phyloP scores from a whole-genome alignment of 2,113 vertebrate species.

The Cochlearius cochlearius region DNA sequence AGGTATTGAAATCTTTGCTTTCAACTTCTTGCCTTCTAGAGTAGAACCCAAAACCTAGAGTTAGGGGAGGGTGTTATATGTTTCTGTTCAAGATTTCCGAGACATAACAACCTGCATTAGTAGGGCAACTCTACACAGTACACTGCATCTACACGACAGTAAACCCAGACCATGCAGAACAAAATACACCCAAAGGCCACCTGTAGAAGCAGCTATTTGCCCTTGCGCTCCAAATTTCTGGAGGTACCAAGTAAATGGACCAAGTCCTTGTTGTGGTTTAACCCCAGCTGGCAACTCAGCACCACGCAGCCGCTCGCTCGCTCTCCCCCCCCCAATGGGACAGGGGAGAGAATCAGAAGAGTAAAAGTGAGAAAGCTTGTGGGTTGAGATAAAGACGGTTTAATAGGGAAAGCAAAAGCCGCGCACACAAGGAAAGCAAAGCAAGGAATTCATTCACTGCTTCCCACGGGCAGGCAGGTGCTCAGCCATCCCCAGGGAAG shows the following conservation, averaged over 20 bases:
- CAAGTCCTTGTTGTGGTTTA: too few species aligned
- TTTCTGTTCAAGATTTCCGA: not conserved
- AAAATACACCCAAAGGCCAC: not conserved
- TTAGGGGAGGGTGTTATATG: not conserved
- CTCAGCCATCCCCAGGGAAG: too few species aligned
- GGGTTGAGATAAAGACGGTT: too few species aligned
- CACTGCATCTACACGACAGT: not conserved
- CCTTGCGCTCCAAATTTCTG: not conserved
- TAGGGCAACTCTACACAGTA: not conserved
- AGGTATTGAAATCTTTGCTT: not conserved
- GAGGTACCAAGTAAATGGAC: not conserved
- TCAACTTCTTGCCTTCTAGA: not conserved
- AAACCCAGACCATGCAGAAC: not conserved
- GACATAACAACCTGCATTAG: not conserved
- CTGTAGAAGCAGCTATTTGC: not conserved
- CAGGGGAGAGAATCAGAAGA: too few species aligned
- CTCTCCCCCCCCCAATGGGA: too few species aligned
- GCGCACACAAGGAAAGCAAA: too few species aligned
- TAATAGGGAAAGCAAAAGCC: too few species aligned
- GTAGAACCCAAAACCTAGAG: not conserved
- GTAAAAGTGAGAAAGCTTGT: too few species aligned
- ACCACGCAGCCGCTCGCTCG: too few species aligned
- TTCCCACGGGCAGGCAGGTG: too few species aligned
- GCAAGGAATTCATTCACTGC: too few species aligned
- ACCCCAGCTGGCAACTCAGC: too few species aligned